These are phyloP conservation scores for Petrocephalus microphthalmus DNA, from an alignment of 2,113 vertebrate genomes.

Conservation along the genomic window DNA sequence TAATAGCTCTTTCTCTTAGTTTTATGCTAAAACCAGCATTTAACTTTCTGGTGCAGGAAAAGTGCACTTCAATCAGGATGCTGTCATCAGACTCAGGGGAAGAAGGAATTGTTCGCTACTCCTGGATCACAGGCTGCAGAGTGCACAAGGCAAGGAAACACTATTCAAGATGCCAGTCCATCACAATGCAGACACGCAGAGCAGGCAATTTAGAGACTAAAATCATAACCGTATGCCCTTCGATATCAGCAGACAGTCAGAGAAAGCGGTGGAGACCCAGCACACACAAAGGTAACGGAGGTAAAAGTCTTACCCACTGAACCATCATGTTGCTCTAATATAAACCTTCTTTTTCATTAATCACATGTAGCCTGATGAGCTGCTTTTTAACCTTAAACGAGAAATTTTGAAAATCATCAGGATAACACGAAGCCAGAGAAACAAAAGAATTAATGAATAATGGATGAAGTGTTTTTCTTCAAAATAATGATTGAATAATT, in stretches of 20 bases:
- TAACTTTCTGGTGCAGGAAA: neutral
- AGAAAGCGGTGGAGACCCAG: neutral
- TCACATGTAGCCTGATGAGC: neutral
- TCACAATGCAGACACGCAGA: neutral
- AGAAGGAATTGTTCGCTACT: neutral
- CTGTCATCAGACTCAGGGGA: neutral
- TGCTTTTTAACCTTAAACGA: neutral
- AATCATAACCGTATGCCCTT: neutral
- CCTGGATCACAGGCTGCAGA: neutral
- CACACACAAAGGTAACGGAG: neutral
- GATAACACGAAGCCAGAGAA: neutral
- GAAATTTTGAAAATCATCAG: neutral
- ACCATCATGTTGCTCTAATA: neutral
- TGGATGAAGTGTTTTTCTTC: neutral
- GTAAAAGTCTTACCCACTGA: neutral
- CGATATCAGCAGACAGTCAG: neutral
- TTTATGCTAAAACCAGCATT: slow-evolving; percentile 22
- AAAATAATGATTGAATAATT: neutral
- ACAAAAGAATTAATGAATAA: neutral
- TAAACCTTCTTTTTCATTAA: neutral
- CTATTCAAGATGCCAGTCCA: neutral
- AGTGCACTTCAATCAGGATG: neutral
- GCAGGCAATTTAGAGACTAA: neutral
- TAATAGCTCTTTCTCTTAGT: neutral
- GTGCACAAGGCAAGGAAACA: neutral